phyloP scores from a whole-genome alignment of 2,888 invertebrate species.

The Geotrupes spiniger region DNA sequence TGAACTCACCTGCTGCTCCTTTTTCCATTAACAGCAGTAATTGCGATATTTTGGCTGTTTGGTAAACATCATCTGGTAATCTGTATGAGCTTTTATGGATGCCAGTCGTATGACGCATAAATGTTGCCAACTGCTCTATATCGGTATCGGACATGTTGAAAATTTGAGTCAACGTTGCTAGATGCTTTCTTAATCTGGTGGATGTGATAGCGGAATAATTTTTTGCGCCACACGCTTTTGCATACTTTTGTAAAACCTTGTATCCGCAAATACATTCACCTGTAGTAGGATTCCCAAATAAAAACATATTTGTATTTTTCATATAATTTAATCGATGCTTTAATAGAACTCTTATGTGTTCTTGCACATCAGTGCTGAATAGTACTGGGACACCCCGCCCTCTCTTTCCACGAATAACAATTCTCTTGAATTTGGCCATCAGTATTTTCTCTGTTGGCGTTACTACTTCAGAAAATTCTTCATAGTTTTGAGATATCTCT shows the following conservation, averaged over 20 bases:
- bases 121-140: too few relatives aligned
- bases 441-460: constrained; percentile 9
- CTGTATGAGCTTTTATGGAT: constrained; percentile 7
- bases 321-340: constrained; percentile 8
- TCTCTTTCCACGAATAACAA: constrained; percentile 18
- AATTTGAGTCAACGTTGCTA: constrained; percentile 33
- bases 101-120: constrained; percentile 17
- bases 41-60: too few relatives aligned
- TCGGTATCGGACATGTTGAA: too few relatives aligned
- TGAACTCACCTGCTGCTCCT: neutral
- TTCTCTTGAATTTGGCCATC: constrained; percentile 13
- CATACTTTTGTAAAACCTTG: constrained; percentile 30
- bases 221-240: constrained; percentile 26
- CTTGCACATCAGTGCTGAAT: constrained; percentile 19
- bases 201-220: constrained; percentile 30
- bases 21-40: constrained; percentile 8
- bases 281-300: constrained; percentile 18
- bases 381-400: constrained; percentile 19
- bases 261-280: constrained; percentile 26
- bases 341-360: constrained; percentile 12
- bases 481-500: too few relatives aligned
- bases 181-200: constrained; percentile 32
- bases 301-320: constrained; percentile 7
- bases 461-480: constrained; percentile 10
- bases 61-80: too few relatives aligned